Percentiles rank a stretch among this genome's conserved stretches.
Conservation (phyloP, 2,113 vertebrate genomes). For the Phrynocephalus versicolor region DNA sequence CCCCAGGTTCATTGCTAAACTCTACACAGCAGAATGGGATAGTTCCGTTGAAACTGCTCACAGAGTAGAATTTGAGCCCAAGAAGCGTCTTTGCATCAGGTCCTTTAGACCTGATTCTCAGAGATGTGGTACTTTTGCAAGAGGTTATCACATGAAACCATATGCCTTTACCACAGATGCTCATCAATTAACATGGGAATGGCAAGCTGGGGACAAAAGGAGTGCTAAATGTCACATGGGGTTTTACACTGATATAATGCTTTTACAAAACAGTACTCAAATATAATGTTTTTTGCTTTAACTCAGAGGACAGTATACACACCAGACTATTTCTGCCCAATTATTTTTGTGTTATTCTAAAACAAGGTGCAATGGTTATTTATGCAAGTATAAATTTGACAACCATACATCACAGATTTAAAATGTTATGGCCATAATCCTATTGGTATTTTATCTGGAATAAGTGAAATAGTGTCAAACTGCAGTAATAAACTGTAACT, state of each 20-base stretch:
- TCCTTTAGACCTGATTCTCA: background rate
- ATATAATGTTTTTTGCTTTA: background rate
- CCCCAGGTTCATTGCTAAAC: background rate
- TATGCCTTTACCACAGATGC: background rate
- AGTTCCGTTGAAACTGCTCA: background rate
- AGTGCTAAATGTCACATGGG: background rate
- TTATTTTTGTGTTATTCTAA: background rate
- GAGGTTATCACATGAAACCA: background rate
- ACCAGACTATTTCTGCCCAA: no score
- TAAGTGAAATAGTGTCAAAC: no score
- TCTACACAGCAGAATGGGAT: no score
- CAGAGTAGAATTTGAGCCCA: background rate
- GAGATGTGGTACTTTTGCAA: no score
- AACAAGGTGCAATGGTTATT: background rate
- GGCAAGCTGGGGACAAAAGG: background rate
- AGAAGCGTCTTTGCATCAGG: no score
- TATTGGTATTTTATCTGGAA: no score
- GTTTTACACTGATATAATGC: background rate
- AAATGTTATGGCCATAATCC: no score
- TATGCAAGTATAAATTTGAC: background rate
- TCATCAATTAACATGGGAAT: background rate
- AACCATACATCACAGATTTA: background rate
- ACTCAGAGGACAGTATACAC: background rate
- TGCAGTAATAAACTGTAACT: no score
- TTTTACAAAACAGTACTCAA: background rate